Percentiles rank a stretch among this genome's conserved stretches.
phyloP scores from a whole-genome alignment of 2,888 invertebrate genomes.

The Drosophila cognata region DNA sequence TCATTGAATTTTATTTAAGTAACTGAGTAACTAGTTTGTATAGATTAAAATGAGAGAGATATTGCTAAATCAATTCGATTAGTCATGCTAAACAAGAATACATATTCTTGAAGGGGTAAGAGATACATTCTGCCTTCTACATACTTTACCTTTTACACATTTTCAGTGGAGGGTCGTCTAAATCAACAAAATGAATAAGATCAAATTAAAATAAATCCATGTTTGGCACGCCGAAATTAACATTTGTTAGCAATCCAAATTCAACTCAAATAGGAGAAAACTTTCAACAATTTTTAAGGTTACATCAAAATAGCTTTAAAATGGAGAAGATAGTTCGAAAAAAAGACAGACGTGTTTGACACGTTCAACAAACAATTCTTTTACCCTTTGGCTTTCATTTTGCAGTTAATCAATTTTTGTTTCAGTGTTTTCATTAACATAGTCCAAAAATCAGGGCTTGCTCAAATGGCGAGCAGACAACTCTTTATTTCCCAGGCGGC shows the following conservation, averaged over 20 bases:
- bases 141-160: neutral
- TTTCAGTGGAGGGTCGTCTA: neutral
- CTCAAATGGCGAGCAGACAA: neutral
- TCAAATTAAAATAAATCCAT: neutral
- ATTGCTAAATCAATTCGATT: neutral
- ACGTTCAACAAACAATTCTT: neutral
- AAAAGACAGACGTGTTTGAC: neutral
- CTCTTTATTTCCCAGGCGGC: conserved; percentile 3
- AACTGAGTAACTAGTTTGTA: neutral
- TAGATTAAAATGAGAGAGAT: neutral
- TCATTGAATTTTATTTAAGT: neutral
- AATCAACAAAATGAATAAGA: neutral
- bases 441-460: conserved; percentile 8
- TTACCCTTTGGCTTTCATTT: neutral
- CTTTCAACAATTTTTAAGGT: neutral
- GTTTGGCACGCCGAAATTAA: too few relatives aligned
- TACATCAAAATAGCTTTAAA: neutral
- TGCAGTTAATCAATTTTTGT: neutral
- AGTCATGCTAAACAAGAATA: neutral
- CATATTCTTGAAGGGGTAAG: neutral
- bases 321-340: fast-evolving
- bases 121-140: neutral
- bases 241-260: neutral
- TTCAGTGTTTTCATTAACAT: conserved; percentile 4
- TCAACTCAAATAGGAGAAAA: neutral